A percentile compares a stretch with the other conserved stretches of the same genome.
Evolutionary conservation across 2,797 vertebrate species (phyloP).

Genomic region (Trachurus trachurus): DNA sequence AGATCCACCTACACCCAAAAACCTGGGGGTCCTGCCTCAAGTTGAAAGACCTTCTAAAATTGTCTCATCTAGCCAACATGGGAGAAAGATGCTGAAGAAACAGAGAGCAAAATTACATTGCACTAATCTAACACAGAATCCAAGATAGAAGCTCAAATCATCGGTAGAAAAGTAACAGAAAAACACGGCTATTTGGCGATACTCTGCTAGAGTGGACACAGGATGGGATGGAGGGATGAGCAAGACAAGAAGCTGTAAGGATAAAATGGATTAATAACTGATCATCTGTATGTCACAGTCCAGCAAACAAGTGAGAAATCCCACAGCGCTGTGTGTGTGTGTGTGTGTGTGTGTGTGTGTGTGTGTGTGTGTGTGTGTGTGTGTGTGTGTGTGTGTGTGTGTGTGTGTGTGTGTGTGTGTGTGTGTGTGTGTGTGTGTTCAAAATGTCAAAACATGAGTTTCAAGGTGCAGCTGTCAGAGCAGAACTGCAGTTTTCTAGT

Average conservation of each 20-base stretch:
- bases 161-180: background rate
- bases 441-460: constrained; percentile 3
- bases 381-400: too few relatives aligned
- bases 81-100: constrained; percentile 63
- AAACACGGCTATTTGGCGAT: background rate
- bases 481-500: constrained; percentile 12
- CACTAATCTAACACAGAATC: constrained; percentile 73
- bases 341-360: too few relatives aligned
- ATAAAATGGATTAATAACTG: constrained; percentile 31
- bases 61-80: constrained; percentile 73
- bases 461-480: background rate
- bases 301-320: constrained; percentile 10
- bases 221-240: background rate
- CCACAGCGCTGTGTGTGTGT: background rate
- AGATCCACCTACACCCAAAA: background rate
- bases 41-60: background rate
- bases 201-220: background rate
- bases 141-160: constrained; percentile 20
- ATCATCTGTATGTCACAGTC: background rate
- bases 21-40: background rate
- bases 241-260: background rate
- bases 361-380: too few relatives aligned
- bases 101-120: constrained; percentile 56
- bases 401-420: too few relatives aligned
- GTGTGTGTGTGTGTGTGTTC: background rate